Conservation (phyloP, 2,797 vertebrate genomes). For the Gallirallus australis region DNA sequence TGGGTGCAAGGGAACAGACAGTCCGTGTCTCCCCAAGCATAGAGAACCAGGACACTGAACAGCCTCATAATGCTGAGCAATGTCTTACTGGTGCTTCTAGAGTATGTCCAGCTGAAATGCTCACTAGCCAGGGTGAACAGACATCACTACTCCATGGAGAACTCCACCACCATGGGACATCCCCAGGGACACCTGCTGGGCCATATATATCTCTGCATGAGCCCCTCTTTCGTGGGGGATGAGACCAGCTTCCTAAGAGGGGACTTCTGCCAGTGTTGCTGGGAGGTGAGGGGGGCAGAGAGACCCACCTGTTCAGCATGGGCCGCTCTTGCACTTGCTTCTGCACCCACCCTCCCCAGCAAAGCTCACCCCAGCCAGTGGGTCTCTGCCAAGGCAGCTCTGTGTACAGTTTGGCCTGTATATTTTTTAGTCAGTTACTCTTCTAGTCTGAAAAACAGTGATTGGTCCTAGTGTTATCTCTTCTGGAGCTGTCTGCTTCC, state of each 20-base stretch:
- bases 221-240: background rate
- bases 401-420: background rate
- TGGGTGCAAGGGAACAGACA: background rate
- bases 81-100: background rate
- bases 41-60: background rate
- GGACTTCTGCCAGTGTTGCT: background rate
- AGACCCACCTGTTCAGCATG: background rate
- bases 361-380: background rate
- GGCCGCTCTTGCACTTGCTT: accelerated
- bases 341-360: background rate
- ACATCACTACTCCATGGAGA: background rate
- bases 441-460: background rate
- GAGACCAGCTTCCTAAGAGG: background rate
- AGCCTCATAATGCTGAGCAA: background rate
- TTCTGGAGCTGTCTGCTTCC: background rate
- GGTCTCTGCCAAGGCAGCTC: background rate
- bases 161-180: accelerated
- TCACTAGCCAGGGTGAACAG: background rate
- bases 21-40: accelerated
- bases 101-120: background rate
- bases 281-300: background rate
- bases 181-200: background rate
- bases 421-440: background rate
- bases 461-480: background rate
- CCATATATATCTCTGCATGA: background rate